Base-by-base conservation (phyloP, 2,888 invertebrate species). In the Actias luna region DNA sequence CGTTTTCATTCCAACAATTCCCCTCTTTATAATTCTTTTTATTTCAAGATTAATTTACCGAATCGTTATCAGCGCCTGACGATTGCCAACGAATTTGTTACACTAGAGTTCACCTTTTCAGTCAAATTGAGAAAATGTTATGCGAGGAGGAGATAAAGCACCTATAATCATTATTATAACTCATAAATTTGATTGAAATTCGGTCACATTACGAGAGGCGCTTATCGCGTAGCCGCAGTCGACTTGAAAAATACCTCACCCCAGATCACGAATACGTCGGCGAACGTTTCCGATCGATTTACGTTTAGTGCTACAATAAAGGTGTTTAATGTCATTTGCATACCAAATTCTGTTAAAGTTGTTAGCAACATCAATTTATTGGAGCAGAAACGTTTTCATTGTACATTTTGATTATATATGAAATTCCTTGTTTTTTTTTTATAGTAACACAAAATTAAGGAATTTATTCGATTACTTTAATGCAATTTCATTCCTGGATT, bases 111-210 rank as follows among this genome's bases (percentile, higher is more conserved):
- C 92, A 91, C 89, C 92, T 92, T 91, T 92, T 91, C 89, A 89
- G 77, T 85, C 77, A 85, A 89, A 91, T 91, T 87, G 88, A 87
- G 61, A 65, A 88, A 91, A 91, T 90, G 89, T 89, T 86, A 87
- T 87, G 90, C 87, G 86, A 67, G 77, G 78, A 84, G 73, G 81
- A 77, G 90, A 91, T 92, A 91, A 91, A 89, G 86, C 84, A 82
- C 88, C 89, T 89, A 89, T 88, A 89, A 91, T 92, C 88, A 91
- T 92, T 91, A 91, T 92, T 86, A 89, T 90, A 90, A 90, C 82
- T 92, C 89, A 90, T 92, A 92, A 92, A 92, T 91, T 91, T 89
- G 88, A 92, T 92, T 91, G 92, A 92, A 92, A 89, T 90, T 90
- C 86, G 89, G 90, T 90, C 87, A 90, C 88, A 91, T 90, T 91